Evolutionary conservation across 1,140 invertebrate species (phyloP).

Genomic region (Drusus annulatus): DNA sequence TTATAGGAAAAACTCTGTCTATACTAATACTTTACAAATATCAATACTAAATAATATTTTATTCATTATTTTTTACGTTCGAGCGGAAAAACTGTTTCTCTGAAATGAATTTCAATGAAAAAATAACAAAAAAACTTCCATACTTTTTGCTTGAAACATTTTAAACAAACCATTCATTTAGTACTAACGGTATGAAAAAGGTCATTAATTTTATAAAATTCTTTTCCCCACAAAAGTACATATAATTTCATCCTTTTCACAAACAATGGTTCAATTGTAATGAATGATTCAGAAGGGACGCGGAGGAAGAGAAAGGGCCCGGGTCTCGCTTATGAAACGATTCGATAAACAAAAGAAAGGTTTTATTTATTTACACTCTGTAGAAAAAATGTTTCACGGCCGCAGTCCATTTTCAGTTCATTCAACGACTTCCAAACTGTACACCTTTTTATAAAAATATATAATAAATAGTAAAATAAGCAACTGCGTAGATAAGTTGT

Average conservation of each 20-base stretch:
- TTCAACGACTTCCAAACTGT: conserved; percentile 10
- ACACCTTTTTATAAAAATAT: too few species aligned
- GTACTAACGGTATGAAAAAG: conserved; percentile 13
- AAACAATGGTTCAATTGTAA: conserved; percentile 59
- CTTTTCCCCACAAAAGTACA: conserved; percentile 5
- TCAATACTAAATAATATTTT: too few species aligned
- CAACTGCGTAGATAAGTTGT: too few species aligned
- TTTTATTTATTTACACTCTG: conserved; percentile 56
- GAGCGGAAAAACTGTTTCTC: conserved; percentile 1
- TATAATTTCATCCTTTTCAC: conserved; percentile 54
- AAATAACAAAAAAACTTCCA: too few species aligned
- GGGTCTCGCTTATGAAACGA: conserved; percentile 53
- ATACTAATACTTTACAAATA: too few species aligned
- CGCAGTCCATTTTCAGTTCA: conserved; percentile 24
- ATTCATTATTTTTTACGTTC: too few species aligned
- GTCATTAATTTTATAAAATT: conserved; percentile 15
- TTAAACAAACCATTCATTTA: background rate
- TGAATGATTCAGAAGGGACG: conserved; percentile 56
- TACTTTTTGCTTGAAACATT: background rate
- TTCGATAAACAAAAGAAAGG: conserved; percentile 58
- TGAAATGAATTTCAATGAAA: too few species aligned
- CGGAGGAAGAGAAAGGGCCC: conserved; percentile 23
- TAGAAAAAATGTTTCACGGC: conserved; percentile 35
- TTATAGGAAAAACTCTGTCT: too few species aligned
- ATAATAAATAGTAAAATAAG: too few species aligned